Evolutionary conservation across 1,140 invertebrate species (phyloP).

Genomic region (Myzus persicae): DNA sequence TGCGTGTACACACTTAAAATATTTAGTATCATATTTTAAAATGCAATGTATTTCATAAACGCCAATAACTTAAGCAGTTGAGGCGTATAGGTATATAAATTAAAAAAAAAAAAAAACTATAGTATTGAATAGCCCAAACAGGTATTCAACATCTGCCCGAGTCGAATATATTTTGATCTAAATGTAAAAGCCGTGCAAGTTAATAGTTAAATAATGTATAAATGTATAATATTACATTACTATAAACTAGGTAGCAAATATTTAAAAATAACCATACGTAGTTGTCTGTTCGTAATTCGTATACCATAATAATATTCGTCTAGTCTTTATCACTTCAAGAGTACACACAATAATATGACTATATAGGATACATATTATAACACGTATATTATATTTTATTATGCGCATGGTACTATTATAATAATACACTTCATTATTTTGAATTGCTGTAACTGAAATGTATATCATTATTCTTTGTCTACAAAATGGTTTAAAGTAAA

Average conservation of each 20-base stretch:
- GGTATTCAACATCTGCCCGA: neutral
- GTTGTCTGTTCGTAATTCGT: neutral
- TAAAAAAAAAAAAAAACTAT: neutral
- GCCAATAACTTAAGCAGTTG: no score
- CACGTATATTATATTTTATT: neutral
- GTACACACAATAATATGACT: neutral
- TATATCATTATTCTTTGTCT: conserved; percentile 12
- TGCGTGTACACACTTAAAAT: no score
- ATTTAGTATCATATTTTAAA: no score
- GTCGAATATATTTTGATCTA: neutral
- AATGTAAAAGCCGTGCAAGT: neutral
- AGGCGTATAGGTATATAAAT: no score
- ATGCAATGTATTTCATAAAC: no score
- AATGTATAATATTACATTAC: neutral
- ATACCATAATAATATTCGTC: neutral
- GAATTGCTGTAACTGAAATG: conserved; percentile 16
- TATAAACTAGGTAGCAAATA: neutral
- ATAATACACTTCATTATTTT: neutral
- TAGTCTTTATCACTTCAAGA: neutral
- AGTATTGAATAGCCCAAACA: neutral
- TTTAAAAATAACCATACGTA: neutral
- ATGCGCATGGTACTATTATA: neutral
- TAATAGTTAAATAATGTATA: no score
- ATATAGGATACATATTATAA: neutral
- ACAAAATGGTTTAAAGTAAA: neutral